phyloP scores from a whole-genome alignment of 2,113 vertebrate species.

The Myotis lucifugus region DNA sequence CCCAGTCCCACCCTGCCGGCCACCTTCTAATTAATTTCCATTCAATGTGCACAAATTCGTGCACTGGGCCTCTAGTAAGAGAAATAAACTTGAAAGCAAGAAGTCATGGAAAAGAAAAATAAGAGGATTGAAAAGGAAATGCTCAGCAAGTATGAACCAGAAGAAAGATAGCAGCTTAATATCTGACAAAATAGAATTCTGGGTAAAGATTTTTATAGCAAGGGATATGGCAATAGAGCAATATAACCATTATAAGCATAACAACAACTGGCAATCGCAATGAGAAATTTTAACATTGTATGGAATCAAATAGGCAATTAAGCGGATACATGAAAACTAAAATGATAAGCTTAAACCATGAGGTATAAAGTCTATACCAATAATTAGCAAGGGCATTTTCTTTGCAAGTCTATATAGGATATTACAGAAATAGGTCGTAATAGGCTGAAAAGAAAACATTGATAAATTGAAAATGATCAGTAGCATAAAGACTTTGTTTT shows the following conservation, averaged over 20 bases:
- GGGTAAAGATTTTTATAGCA: neutral
- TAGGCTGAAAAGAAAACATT: neutral
- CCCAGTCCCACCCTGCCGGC: too few relatives aligned
- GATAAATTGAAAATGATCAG: neutral
- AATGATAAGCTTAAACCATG: neutral
- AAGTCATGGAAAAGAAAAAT: too few relatives aligned
- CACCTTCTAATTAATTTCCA: too few relatives aligned
- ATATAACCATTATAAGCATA: too few relatives aligned
- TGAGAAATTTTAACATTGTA: neutral
- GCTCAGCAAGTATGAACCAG: neutral
- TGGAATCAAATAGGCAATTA: neutral
- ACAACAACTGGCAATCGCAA: neutral
- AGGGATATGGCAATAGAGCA: neutral
- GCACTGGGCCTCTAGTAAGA: too few relatives aligned
- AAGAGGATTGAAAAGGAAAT: neutral
- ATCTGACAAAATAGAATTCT: neutral
- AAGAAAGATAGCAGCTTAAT: neutral
- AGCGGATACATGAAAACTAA: neutral
- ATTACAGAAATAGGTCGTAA: neutral
- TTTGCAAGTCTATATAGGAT: neutral
- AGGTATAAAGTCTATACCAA: neutral
- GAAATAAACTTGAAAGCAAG: too few relatives aligned
- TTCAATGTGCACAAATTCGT: too few relatives aligned
- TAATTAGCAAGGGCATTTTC: neutral
- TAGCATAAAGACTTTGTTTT: neutral